Percentiles rank a stretch among this genome's conserved stretches.
Evolutionary conservation across 53 echinoderm and acorn worm genomes (phyloP).

Genomic region (Actinopyga echinites): DNA sequence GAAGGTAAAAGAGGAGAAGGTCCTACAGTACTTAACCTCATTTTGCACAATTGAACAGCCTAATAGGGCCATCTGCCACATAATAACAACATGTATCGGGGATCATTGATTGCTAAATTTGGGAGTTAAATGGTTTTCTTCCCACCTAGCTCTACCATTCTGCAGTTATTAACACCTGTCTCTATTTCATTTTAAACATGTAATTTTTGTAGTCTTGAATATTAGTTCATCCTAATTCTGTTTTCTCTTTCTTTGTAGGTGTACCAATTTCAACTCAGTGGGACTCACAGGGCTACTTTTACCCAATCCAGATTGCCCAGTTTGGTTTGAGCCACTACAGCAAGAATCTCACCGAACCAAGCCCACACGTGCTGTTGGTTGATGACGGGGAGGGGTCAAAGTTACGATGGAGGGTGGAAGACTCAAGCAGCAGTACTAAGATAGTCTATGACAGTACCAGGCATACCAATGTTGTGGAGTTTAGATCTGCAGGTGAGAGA

Average conservation of each 20-base stretch:
- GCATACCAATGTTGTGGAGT: slow-evolving; percentile 71
- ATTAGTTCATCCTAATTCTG: too few species aligned
- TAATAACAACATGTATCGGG: too few species aligned
- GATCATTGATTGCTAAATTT: too few species aligned
- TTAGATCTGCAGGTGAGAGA: slow-evolving; percentile 81
- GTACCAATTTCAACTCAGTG: slow-evolving; percentile 98
- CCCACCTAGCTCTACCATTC: too few species aligned
- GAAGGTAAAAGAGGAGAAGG: too few species aligned
- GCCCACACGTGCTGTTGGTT: slow-evolving; percentile 65
- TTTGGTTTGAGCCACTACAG: slow-evolving; percentile 99
- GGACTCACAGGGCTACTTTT: slow-evolving; percentile 95
- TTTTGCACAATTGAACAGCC: too few species aligned
- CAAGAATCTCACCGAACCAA: slow-evolving; percentile 85
- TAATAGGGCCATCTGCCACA: too few species aligned
- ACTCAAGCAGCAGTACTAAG: slow-evolving; percentile 56
- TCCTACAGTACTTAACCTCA: too few species aligned
- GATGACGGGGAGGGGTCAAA: slow-evolving; percentile 70
- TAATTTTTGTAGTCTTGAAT: too few species aligned
- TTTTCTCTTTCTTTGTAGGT: slow-evolving; percentile 48
- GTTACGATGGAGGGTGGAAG: slow-evolving; percentile 68
- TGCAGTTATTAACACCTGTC: too few species aligned
- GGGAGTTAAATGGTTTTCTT: too few species aligned
- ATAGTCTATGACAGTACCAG: slow-evolving; percentile 8
- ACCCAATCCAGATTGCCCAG: slow-evolving; percentile 97
- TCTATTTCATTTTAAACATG: too few species aligned